These are phyloP conservation scores for Mesoligia furuncula DNA, from an alignment of 2,888 invertebrate species.

Conservation along the genomic window DNA sequence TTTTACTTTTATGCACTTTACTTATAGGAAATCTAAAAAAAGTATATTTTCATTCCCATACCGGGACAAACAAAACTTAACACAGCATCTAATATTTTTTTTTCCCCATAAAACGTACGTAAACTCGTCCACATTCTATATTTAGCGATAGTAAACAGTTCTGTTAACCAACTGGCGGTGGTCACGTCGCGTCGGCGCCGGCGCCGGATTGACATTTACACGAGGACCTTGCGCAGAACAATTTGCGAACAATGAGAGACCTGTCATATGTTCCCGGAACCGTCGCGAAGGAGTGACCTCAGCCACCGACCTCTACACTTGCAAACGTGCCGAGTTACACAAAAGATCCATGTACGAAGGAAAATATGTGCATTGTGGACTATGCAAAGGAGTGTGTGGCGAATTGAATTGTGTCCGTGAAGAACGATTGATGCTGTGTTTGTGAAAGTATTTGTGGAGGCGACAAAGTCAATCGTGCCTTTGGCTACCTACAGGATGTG, in stretches of 20 bases:
- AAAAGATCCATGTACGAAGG: conserved; percentile 59
- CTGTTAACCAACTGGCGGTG: conserved; percentile 62
- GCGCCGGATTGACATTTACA: conserved; percentile 86
- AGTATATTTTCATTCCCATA: background rate
- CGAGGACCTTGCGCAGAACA: conserved; percentile 83
- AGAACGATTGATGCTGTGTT: conserved; percentile 28
- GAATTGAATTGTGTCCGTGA: conserved; percentile 43
- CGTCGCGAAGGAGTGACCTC: conserved; percentile 80
- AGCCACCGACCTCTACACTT: conserved; percentile 76
- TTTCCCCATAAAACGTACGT: conserved; percentile 34
- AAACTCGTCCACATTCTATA: conserved; percentile 55
- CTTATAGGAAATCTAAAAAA: background rate
- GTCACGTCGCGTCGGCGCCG: conserved; percentile 79
- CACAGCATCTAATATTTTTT: conserved; percentile 13
- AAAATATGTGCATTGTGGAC: conserved; percentile 55
- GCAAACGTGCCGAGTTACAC: conserved; percentile 64
- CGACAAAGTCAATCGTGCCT: conserved; percentile 6
- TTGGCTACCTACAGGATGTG: background rate
- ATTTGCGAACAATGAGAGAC: conserved; percentile 85
- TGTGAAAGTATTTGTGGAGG: conserved; percentile 19
- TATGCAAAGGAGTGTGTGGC: conserved; percentile 40
- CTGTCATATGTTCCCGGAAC: conserved; percentile 88
- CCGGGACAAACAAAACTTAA: background rate
- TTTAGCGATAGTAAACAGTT: conserved; percentile 64
- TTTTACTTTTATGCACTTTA: background rate